These are phyloP conservation scores for Pitangus sulphuratus DNA, from an alignment of 2,797 vertebrate genomes.

Conservation along the genomic window DNA sequence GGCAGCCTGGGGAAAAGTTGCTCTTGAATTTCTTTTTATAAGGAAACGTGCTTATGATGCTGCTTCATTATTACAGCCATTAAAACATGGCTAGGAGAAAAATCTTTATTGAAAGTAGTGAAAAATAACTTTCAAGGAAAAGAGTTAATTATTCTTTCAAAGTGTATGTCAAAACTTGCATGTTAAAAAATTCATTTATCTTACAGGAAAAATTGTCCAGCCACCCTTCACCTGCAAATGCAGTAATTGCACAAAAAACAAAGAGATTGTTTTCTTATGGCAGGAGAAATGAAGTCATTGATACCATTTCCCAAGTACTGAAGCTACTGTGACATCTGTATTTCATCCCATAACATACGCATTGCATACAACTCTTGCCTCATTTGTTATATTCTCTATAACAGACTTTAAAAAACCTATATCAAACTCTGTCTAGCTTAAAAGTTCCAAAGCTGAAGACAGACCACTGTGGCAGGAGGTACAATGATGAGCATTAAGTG, in stretches of 20 bases:
- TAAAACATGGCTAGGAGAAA: background rate
- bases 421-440: background rate
- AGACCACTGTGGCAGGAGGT: background rate
- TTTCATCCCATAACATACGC: background rate
- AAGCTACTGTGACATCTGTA: background rate
- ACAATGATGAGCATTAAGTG: background rate
- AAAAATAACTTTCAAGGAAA: background rate
- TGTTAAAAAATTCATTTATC: background rate
- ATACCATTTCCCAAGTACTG: background rate
- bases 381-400: background rate
- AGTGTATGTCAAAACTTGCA: background rate
- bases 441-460: background rate
- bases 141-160: background rate
- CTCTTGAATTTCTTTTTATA: background rate
- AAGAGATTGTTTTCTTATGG: background rate
- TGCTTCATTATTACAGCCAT: background rate
- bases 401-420: background rate
- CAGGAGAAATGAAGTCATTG: background rate
- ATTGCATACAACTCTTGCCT: background rate
- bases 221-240: background rate
- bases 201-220: background rate
- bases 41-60: background rate
- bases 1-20: background rate
- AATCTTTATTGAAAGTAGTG: background rate
- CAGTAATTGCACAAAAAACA: background rate